Percentiles rank a stretch among this genome's conserved stretches.
phyloP scores from a whole-genome alignment of 2,888 invertebrate genomes.

The Thelaira solivaga region DNA sequence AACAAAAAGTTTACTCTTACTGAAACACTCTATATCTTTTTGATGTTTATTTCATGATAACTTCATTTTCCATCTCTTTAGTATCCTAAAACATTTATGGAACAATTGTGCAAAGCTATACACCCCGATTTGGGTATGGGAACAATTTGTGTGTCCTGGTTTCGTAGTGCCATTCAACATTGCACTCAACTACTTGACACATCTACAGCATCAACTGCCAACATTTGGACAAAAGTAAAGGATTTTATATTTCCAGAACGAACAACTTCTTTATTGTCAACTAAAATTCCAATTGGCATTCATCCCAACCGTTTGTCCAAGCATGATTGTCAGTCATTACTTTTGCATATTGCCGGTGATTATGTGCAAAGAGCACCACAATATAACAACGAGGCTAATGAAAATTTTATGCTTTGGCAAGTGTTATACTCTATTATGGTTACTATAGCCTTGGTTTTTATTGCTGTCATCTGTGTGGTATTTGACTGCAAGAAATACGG shows the following conservation, averaged over 20 bases:
- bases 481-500: constrained; percentile 53
- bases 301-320: constrained; percentile 63
- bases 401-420: constrained; percentile 64
- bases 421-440: constrained; percentile 60
- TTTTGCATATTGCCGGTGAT: constrained; percentile 64
- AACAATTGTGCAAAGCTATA: constrained; percentile 62
- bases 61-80: not conserved
- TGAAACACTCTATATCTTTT: too few species aligned
- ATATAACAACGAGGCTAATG: constrained; percentile 59
- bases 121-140: constrained; percentile 61
- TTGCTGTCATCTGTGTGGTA: constrained; percentile 34
- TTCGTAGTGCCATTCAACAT: constrained; percentile 64
- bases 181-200: constrained; percentile 58
- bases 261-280: constrained; percentile 58
- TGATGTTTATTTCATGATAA: not conserved
- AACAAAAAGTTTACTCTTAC: too few species aligned
- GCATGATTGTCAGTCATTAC: constrained; percentile 63
- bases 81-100: constrained; percentile 60
- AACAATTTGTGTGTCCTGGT: constrained; percentile 64
- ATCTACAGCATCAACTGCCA: constrained; percentile 32
- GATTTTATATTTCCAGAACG: constrained; percentile 65
- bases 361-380: constrained; percentile 65
- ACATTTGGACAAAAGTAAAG: constrained; percentile 64
- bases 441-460: constrained; percentile 45
- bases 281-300: constrained; percentile 63